Evolutionary conservation across 2,888 invertebrate species (phyloP), one percentile per base, ranked within the genome.

Genomic region (Eucera pruinosa): DNA sequence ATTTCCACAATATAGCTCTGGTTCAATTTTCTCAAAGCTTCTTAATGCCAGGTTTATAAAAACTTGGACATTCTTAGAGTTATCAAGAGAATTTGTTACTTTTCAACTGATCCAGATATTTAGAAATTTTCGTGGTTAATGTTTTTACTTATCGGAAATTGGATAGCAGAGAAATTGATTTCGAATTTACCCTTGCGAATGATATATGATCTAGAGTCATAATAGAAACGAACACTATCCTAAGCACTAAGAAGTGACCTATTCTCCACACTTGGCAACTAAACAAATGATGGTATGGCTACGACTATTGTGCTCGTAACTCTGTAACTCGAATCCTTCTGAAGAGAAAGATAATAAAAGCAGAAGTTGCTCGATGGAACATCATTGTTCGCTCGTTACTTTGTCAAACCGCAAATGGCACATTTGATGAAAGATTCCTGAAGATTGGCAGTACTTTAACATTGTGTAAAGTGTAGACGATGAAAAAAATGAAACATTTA

Each of bases 211-310:
- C 33, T 47, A 30, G 41, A 15, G 60, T 73, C 66, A 48, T 68
- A 73, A 75, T 76, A 65, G 61, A 68, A 67, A 61, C 48, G 50
- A 71, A 70, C 36, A 33, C 55, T 58, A 58, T 25, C 23, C 62
- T 79, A 71, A 74, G 73, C 62, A 76, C 45, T 62, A 47, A 62
- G 48, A 65, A 74, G 47, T 68, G 76, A 74, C 65, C 72, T 74
- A 52, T 75, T 81, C 80, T 81, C 75, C 61, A 77, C 67, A 48
- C 70, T 81, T 79, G 84, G 80, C 82, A 78, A 69, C 54, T 71
- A 75, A 84, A 84, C 79, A 83, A 82, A 84, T 73, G 81, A 79
- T 70, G 72, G 65, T 78, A 77, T 61, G 64, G 45, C 67, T 66
- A 23, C 72, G 72, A 74, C 64, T 66, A 75, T 84, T 79, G 72